Conservation (phyloP, 2,113 vertebrate species). For the Castor canadensis region DNA sequence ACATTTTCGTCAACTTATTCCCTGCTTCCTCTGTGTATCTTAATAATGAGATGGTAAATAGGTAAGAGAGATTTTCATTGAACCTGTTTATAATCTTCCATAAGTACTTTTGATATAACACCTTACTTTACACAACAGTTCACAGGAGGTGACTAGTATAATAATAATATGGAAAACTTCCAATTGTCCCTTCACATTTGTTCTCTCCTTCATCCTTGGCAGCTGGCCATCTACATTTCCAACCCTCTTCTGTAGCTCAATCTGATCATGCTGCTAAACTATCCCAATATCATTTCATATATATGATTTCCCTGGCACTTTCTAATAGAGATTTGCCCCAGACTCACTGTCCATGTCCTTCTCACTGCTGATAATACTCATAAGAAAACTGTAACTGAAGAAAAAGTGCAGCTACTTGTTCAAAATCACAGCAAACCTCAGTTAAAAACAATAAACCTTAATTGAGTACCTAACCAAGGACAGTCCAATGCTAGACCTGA, state of each 20-base stretch:
- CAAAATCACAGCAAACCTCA: background rate
- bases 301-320: background rate
- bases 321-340: background rate
- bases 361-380: too few species aligned
- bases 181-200: too few species aligned
- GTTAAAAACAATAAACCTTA: background rate
- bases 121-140: background rate
- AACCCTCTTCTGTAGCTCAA: accelerated
- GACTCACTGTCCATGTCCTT: background rate
- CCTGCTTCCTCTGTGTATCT: background rate
- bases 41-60: background rate
- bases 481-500: background rate
- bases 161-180: background rate
- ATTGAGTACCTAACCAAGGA: background rate
- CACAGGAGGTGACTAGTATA: background rate
- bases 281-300: background rate
- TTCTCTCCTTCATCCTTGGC: background rate
- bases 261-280: background rate
- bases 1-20: background rate
- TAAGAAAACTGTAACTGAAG: too few species aligned
- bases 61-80: background rate
- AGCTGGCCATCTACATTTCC: background rate
- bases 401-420: background rate
- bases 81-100: background rate
- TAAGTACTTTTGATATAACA: background rate